Conservation (phyloP, 2,797 vertebrate species). For the Leontocebus nigricollis region DNA sequence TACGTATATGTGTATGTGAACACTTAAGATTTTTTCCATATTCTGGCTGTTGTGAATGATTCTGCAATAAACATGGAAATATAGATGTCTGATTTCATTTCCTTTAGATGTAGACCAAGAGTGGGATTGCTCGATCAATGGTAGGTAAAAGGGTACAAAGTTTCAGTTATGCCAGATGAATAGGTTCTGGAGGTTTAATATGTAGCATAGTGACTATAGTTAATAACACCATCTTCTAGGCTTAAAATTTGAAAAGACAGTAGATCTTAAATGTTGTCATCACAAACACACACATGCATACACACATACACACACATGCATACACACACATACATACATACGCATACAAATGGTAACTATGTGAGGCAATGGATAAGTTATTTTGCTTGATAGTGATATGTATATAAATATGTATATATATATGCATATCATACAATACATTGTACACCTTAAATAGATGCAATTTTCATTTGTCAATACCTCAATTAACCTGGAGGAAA, state of each 20-base stretch:
- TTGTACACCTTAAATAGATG: neutral
- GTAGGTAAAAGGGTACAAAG: too few species aligned
- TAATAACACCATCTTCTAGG: neutral
- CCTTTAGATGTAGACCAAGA: neutral
- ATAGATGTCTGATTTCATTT: neutral
- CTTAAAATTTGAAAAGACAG: neutral
- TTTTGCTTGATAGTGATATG: neutral
- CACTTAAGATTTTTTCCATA: neutral
- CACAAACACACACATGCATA: neutral
- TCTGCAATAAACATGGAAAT: neutral
- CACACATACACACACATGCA: too few species aligned
- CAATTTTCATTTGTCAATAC: neutral
- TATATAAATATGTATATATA: neutral
- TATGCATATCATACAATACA: neutral
- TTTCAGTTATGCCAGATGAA: neutral
- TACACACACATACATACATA: neutral
- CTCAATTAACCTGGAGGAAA: neutral
- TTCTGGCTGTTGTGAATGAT: neutral
- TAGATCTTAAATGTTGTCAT: neutral
- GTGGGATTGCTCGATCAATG: neutral
- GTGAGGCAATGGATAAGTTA: neutral
- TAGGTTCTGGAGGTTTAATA: neutral
- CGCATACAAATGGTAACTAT: neutral
- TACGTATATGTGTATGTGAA: neutral
- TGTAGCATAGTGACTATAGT: neutral